Conservation (phyloP, 2,113 vertebrate genomes). For the Percina caprodes region DNA sequence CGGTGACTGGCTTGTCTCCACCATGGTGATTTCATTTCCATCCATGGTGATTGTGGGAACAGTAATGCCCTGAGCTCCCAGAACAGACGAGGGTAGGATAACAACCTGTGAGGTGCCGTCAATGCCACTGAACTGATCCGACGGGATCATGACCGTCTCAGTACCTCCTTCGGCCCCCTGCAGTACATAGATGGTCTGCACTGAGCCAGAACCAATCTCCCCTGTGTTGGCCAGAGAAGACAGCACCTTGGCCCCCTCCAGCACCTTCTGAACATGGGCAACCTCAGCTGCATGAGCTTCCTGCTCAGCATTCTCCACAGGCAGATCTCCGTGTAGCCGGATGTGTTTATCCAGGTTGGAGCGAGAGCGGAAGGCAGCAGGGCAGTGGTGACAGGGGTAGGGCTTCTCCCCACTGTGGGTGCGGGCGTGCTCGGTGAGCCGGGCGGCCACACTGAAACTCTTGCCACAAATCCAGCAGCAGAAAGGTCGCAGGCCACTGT, state of each 20-base stretch:
- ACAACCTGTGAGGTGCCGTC: conserved; percentile 80
- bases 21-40: conserved; percentile 76
- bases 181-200: conserved; percentile 85
- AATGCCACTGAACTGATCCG: conserved; percentile 64
- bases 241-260: conserved; percentile 77
- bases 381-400: conserved; percentile 81
- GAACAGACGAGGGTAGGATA: conserved; percentile 80
- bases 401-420: conserved; percentile 87
- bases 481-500: conserved; percentile 84
- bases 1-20: conserved; percentile 76
- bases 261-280: conserved; percentile 74
- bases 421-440: conserved; percentile 85
- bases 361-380: conserved; percentile 84
- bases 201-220: conserved; percentile 59
- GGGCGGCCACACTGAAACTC: conserved; percentile 85
- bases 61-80: conserved; percentile 71
- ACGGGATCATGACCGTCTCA: conserved; percentile 78
- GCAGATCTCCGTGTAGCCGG: conserved; percentile 75
- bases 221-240: conserved; percentile 54
- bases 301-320: conserved; percentile 43
- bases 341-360: conserved; percentile 87
- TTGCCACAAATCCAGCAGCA: conserved; percentile 87
- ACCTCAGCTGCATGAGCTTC: conserved; percentile 59
- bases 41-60: conserved; percentile 80
- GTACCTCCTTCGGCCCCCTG: conserved; percentile 71